Evolutionary conservation across 2,888 invertebrate genomes (phyloP), one percentile per base, ranked within the genome.

Genomic region (Baccha elongata): DNA sequence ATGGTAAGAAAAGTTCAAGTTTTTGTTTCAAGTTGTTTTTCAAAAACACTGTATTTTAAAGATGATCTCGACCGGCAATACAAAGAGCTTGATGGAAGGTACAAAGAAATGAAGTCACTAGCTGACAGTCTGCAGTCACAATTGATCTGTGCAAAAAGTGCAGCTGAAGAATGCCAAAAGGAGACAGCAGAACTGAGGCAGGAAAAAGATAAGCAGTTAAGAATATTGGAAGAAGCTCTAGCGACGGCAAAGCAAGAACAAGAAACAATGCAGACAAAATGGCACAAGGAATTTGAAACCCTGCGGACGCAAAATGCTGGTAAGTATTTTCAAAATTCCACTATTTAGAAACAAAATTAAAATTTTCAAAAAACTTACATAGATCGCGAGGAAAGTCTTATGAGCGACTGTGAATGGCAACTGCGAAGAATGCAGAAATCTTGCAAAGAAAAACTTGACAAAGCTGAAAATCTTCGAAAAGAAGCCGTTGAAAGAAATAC

Each of bases 401-500:
- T 96, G 85, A 94, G 94, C 3, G 96, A 96, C 91, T 96, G 96
- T 90, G 96, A 96, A 91, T 96, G 96, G 96, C 95, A 96, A 91
- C 91, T 96, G 88, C 89, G 96, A 40, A 95, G 95, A 89, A 93
- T 96, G 86, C 95, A 96, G 91, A 93, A 93, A 86, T 91, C 92
- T 7, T 94, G 95, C 71, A 93, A 96, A 85, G 92, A 92, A 85
- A 92, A 92, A 86, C 85, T 93, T 21, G 92, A 92, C 81, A 94
- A 94, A 29, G 93, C 93, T 53, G 93, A 94, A 85, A 92, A 91
- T 85, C 91, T 91, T 52, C 92, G 93, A 48, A 92, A 91, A 72
- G 92, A 93, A 90, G 93, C 93, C 32, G 53, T 91, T 8, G 89
- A 91, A 80, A 90, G 91, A 79, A 88, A 88, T 7, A 86, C 87